Evolutionary conservation across 37 sponge, comb jelly and placozoan species (phyloP).

Genomic region (Hexactinellida sp.): DNA sequence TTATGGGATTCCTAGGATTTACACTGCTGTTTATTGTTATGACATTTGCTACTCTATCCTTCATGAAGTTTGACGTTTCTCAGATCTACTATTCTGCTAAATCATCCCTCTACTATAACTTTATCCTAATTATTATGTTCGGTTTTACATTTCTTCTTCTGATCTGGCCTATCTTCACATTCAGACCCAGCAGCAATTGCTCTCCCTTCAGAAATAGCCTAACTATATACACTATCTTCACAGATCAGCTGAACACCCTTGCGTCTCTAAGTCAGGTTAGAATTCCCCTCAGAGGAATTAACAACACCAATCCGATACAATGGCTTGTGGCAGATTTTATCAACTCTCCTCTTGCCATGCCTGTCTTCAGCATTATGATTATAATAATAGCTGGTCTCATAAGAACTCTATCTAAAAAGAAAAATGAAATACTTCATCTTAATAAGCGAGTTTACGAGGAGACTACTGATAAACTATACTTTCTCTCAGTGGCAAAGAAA

Average conservation of each 20-base stretch:
- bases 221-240: not conserved
- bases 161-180: not conserved
- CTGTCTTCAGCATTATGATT: not conserved
- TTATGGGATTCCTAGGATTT: not conserved
- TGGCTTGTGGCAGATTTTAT: not conserved
- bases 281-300: not conserved
- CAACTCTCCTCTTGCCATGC: not conserved
- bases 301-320: not conserved
- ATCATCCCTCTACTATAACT: not conserved
- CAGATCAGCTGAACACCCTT: not conserved
- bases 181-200: not conserved
- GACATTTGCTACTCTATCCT: not conserved
- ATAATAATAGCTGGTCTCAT: not conserved
- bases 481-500: not conserved
- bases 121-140: not conserved
- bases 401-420: not conserved
- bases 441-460: conserved; percentile 1
- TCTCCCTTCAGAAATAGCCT: not conserved
- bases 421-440: not conserved
- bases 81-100: not conserved
- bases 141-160: not conserved
- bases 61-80: not conserved
- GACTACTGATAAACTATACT: not conserved
- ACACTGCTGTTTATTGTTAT: not conserved
- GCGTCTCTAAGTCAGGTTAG: not conserved